Conservation (phyloP, 2,888 invertebrate species). For the Alsophila aescularia region DNA sequence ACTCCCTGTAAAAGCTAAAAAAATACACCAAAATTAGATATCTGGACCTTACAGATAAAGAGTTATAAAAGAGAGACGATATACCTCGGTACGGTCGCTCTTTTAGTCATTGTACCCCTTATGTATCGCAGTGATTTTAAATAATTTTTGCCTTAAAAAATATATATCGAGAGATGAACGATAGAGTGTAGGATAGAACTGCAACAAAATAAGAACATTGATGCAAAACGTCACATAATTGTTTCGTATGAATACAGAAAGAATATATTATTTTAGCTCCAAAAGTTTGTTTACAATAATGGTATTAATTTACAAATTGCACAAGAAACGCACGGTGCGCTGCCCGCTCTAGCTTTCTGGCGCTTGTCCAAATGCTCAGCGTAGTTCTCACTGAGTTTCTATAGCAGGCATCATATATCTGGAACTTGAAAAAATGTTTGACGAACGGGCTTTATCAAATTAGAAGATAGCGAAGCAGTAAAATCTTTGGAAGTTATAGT, state of each 20-base stretch:
- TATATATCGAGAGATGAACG: too few species aligned
- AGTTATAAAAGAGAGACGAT: too few species aligned
- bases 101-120: too few species aligned
- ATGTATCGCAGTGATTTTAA: too few species aligned
- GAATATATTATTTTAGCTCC: neutral
- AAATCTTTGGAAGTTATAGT: neutral
- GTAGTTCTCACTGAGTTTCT: conserved; percentile 17
- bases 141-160: too few species aligned
- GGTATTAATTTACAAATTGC: conserved; percentile 24
- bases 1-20: too few species aligned
- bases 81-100: too few species aligned
- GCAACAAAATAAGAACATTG: too few species aligned
- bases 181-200: too few species aligned
- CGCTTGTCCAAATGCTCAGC: conserved; percentile 22
- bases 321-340: conserved; percentile 19
- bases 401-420: conserved; percentile 13
- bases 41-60: too few species aligned
- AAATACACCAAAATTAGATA: too few species aligned
- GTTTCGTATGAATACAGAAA: neutral
- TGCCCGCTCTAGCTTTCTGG: conserved; percentile 18
- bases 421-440: conserved; percentile 13
- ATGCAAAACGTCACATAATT: too few species aligned
- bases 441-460: conserved; percentile 10
- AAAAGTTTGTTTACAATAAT: conserved; percentile 12
- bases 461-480: neutral